phyloP scores from a whole-genome alignment of 2,113 vertebrate genomes.

The Sprattus sprattus region DNA sequence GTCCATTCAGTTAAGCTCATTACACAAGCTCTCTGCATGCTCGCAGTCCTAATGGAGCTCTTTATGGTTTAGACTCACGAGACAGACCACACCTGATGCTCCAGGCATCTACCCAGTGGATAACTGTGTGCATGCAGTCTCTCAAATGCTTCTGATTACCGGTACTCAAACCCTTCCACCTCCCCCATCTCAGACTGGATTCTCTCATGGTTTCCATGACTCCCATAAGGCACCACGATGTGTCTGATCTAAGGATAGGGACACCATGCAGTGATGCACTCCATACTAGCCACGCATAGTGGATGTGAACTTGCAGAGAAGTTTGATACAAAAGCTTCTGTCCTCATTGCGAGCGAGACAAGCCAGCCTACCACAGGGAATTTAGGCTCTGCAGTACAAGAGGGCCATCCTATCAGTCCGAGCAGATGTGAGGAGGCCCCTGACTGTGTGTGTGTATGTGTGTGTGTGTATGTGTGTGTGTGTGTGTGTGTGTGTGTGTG shows the following conservation, averaged over 20 bases:
- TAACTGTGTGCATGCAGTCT: no score
- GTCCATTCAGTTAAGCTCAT: not conserved
- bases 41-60: not conserved
- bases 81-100: not conserved
- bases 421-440: not conserved
- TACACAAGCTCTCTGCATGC: not conserved
- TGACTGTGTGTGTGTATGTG: not conserved
- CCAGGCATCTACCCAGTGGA: no score
- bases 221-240: no score
- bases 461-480: not conserved
- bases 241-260: no score
- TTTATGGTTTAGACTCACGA: not conserved
- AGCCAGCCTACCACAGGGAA: not conserved
- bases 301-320: not conserved
- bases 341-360: not conserved
- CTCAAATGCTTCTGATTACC: no score
- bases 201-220: no score
- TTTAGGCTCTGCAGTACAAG: not conserved
- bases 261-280: no score
- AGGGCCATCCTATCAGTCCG: not conserved
- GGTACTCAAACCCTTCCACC: no score
- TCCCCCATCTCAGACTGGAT: no score
- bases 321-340: not conserved
- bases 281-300: not conserved
- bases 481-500: constrained; percentile 4